These are phyloP conservation scores for Tetramorium parvispinum DNA, from an alignment of 1,140 invertebrate genomes.

Conservation along the genomic window DNA sequence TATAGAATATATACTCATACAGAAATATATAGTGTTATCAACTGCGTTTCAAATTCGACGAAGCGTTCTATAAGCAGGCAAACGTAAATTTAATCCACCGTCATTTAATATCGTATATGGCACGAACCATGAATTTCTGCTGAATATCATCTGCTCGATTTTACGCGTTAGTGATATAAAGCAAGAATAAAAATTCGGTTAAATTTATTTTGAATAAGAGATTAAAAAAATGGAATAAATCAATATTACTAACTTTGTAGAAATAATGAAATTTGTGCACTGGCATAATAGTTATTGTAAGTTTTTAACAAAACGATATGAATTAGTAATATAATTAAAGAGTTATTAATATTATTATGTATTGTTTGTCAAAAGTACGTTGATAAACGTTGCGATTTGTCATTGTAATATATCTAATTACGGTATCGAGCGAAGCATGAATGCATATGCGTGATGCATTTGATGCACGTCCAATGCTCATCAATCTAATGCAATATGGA, in stretches of 20 bases:
- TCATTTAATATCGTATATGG: conserved; percentile 25
- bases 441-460: conserved; percentile 8
- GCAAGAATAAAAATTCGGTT: neutral
- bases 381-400: conserved; percentile 1
- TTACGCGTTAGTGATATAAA: neutral
- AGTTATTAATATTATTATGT: neutral
- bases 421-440: neutral
- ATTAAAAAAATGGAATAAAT: neutral
- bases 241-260: neutral
- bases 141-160: conserved; percentile 27
- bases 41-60: neutral
- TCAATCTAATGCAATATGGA: neutral
- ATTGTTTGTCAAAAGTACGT: neutral
- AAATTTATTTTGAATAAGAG: neutral
- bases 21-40: conserved; percentile 23
- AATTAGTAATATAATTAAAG: conserved; percentile 17
- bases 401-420: conserved; percentile 7
- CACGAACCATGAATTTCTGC: conserved; percentile 20
- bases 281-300: neutral
- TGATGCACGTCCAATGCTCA: neutral
- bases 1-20: neutral
- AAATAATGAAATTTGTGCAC: neutral
- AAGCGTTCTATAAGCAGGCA: conserved; percentile 17
- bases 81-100: conserved; percentile 32
- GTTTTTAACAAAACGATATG: neutral